Evolutionary conservation across 2,888 invertebrate species (phyloP).

Genomic region (Linyphia triangularis): DNA sequence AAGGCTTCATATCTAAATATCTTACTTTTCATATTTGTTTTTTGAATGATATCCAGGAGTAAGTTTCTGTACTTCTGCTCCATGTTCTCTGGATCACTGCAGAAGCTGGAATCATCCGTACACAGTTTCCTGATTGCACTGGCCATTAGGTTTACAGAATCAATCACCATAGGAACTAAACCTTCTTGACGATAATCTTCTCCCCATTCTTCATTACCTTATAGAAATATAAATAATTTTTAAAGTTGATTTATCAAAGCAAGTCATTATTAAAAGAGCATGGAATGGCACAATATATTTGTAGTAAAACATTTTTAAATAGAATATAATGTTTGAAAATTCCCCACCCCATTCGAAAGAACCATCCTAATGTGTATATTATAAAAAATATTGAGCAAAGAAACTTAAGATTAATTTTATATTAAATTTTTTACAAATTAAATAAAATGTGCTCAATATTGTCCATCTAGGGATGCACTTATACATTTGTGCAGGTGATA

Average conservation of each 20-base stretch:
- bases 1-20: no score
- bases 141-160: slow-evolving; percentile 89
- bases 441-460: no score
- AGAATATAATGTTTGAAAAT: no score
- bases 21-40: slow-evolving; percentile 43
- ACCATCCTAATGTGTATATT: no score
- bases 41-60: slow-evolving; percentile 4
- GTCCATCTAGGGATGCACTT: no score
- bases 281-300: not conserved
- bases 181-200: slow-evolving; percentile 83
- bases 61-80: not conserved
- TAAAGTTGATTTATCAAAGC: not conserved
- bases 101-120: not conserved
- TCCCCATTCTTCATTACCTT: slow-evolving; percentile 80
- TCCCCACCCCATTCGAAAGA: no score
- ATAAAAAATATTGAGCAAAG: no score
- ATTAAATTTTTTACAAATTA: no score
- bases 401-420: no score
- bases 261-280: no score
- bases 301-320: not conserved
- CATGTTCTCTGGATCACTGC: slow-evolving; percentile 22
- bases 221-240: not conserved
- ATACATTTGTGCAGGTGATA: no score
- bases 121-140: slow-evolving; percentile 84
- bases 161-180: slow-evolving; percentile 86